Evolutionary conservation across 2,888 invertebrate species (phyloP).

Genomic region (Sisyra terminalis): DNA sequence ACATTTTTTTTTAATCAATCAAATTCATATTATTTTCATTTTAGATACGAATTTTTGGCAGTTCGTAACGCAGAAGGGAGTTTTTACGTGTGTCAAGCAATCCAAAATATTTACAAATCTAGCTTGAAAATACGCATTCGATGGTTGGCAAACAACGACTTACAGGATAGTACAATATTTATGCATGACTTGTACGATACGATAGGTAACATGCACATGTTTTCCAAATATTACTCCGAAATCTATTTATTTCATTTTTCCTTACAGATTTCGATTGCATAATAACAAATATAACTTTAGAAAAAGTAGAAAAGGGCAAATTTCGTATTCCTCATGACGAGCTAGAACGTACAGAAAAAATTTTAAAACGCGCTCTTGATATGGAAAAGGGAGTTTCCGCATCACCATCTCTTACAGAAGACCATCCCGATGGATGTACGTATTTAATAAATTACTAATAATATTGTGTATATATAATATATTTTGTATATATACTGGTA

Average conservation of each 20-base stretch:
- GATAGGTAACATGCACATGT: slow-evolving; percentile 39
- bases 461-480: background rate
- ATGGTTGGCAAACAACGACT: slow-evolving; percentile 63
- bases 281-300: slow-evolving; percentile 66
- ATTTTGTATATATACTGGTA: slow-evolving; percentile 6
- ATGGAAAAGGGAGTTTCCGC: slow-evolving; percentile 59
- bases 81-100: slow-evolving; percentile 76
- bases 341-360: slow-evolving; percentile 60
- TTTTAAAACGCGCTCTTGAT: slow-evolving; percentile 66
- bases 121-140: slow-evolving; percentile 76
- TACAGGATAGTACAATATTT: slow-evolving; percentile 54
- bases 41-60: slow-evolving; percentile 74
- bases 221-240: background rate
- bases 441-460: slow-evolving; percentile 17
- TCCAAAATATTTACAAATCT: slow-evolving; percentile 78
- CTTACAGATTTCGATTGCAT: slow-evolving; percentile 71
- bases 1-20: slow-evolving; percentile 10
- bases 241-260: slow-evolving; percentile 4
- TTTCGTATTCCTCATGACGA: slow-evolving; percentile 58
- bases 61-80: slow-evolving; percentile 80
- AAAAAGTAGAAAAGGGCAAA: slow-evolving; percentile 52
- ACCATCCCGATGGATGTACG: slow-evolving; percentile 75
- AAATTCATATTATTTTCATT: slow-evolving; percentile 18
- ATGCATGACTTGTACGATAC: slow-evolving; percentile 81
- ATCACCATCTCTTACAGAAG: slow-evolving; percentile 50